These are phyloP conservation scores for Drosophila paramelanica DNA, from an alignment of 2,888 invertebrate genomes.

Conservation along the genomic window DNA sequence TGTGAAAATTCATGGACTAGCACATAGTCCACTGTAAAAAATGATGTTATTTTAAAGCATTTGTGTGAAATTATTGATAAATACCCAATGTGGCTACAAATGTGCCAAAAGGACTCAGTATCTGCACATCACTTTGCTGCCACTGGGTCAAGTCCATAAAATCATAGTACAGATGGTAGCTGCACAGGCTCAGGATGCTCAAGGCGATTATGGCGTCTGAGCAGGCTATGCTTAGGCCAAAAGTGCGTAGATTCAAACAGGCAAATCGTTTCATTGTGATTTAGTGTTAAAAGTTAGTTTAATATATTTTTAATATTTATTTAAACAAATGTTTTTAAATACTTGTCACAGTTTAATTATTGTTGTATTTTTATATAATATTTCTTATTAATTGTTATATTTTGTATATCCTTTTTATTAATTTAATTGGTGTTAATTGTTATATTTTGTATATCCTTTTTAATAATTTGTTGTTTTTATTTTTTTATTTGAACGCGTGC, in stretches of 20 bases:
- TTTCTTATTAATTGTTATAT: neutral
- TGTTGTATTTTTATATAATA: neutral
- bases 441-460: slow-evolving; percentile 15
- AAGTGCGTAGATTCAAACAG: slow-evolving; percentile 75
- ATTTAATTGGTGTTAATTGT: neutral
- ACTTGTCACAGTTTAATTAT: neutral
- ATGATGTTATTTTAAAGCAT: neutral
- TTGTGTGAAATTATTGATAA: neutral
- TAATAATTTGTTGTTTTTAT: neutral
- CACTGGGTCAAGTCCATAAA: slow-evolving; percentile 75
- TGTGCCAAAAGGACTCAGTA: slow-evolving; percentile 75
- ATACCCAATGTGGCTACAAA: slow-evolving; percentile 76
- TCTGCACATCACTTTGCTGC: slow-evolving; percentile 77
- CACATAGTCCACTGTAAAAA: slow-evolving; percentile 76
- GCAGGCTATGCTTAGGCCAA: slow-evolving; percentile 76
- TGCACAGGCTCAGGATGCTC: slow-evolving; percentile 68
- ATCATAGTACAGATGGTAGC: slow-evolving; percentile 78
- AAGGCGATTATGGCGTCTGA: slow-evolving; percentile 75
- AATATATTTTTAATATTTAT: neutral
- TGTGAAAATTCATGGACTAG: slow-evolving; percentile 81
- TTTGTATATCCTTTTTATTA: slow-evolving; percentile 16
- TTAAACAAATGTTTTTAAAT: neutral
- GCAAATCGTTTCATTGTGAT: slow-evolving; percentile 78
- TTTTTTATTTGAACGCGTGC: slow-evolving; percentile 39
- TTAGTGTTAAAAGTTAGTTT: neutral